Percentiles rank a stretch among this genome's conserved stretches.
Conservation (phyloP, 1,140 invertebrate species). For the Aphaenogaster rudis region DNA sequence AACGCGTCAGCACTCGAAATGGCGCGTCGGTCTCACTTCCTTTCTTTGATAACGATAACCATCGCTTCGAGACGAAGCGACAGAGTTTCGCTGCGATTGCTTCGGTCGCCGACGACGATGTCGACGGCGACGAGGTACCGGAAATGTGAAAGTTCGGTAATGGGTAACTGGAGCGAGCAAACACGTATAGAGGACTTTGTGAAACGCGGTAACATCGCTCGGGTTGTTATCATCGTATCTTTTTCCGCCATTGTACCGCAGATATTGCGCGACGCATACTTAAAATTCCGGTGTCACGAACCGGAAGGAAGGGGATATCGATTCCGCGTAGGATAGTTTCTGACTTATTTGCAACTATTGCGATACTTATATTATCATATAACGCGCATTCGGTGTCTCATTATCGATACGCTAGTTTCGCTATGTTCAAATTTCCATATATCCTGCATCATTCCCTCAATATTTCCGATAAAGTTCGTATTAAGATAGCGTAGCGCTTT, state of each 20-base stretch:
- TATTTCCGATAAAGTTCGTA: conserved; percentile 13
- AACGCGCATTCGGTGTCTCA: conserved; percentile 49
- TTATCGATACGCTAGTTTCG: conserved; percentile 28
- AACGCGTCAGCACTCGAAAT: conserved; percentile 48
- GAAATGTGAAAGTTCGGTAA: conserved; percentile 74
- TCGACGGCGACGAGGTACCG: conserved; percentile 60
- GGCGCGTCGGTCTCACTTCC: conserved; percentile 50
- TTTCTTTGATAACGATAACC: conserved; percentile 72
- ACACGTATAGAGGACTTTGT: conserved; percentile 56
- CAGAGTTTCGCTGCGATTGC: conserved; percentile 73
- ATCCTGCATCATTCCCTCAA: conserved; percentile 10
- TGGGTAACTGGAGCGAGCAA: conserved; percentile 74
- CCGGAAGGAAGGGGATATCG: conserved; percentile 57
- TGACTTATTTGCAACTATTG: conserved; percentile 43
- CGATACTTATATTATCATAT: conserved; percentile 53
- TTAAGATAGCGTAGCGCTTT: neutral
- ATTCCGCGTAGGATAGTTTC: conserved; percentile 55
- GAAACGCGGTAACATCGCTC: conserved; percentile 53
- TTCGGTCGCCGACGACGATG: conserved; percentile 40
- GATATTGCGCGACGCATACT: conserved; percentile 55
- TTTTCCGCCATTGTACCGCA: conserved; percentile 55
- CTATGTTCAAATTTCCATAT: conserved; percentile 5
- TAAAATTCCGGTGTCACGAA: conserved; percentile 45
- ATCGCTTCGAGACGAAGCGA: conserved; percentile 67
- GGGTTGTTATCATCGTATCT: conserved; percentile 72